These are phyloP conservation scores for Zaprionus africanus DNA, from an alignment of 1,140 invertebrate genomes.

Conservation along the genomic window DNA sequence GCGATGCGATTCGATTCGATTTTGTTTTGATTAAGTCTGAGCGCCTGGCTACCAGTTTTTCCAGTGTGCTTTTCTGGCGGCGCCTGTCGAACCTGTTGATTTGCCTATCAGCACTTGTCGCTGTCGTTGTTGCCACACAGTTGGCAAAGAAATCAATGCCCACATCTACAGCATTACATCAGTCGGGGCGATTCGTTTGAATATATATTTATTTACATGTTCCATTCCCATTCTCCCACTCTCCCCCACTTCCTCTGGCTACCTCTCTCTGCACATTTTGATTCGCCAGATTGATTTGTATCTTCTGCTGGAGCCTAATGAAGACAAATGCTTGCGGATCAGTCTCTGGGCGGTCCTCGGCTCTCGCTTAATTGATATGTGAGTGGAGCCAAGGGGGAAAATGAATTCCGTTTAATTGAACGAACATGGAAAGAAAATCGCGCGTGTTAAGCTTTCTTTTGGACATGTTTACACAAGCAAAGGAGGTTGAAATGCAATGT, in stretches of 20 bases:
- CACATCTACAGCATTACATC: slow-evolving; percentile 73
- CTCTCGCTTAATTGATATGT: slow-evolving; percentile 58
- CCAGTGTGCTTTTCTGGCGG: slow-evolving; percentile 53
- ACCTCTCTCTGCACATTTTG: slow-evolving; percentile 6
- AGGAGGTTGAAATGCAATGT: background rate
- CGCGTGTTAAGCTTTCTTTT: slow-evolving; percentile 36
- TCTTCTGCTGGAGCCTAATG: slow-evolving; percentile 59
- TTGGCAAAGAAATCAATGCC: slow-evolving; percentile 67
- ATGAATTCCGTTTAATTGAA: slow-evolving; percentile 53
- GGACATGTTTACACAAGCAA: slow-evolving; percentile 10
- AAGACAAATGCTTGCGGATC: slow-evolving; percentile 66
- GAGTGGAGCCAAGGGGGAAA: slow-evolving; percentile 9
- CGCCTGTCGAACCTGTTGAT: slow-evolving; percentile 75
- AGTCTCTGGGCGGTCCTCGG: slow-evolving; percentile 58
- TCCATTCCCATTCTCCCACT: background rate
- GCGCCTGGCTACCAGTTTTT: slow-evolving; percentile 61
- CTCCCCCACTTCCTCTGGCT: background rate
- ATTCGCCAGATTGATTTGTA: slow-evolving; percentile 70
- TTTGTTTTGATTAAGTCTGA: slow-evolving; percentile 70
- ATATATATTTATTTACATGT: slow-evolving; percentile 52
- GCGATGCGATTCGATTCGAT: slow-evolving; percentile 37
- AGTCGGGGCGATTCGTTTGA: slow-evolving; percentile 36
- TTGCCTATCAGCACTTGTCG: slow-evolving; percentile 65
- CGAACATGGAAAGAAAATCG: slow-evolving; percentile 38
- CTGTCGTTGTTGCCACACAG: slow-evolving; percentile 57